Evolutionary conservation across 2,888 invertebrate genomes (phyloP).

Genomic region (Metopia argyrocephala): DNA sequence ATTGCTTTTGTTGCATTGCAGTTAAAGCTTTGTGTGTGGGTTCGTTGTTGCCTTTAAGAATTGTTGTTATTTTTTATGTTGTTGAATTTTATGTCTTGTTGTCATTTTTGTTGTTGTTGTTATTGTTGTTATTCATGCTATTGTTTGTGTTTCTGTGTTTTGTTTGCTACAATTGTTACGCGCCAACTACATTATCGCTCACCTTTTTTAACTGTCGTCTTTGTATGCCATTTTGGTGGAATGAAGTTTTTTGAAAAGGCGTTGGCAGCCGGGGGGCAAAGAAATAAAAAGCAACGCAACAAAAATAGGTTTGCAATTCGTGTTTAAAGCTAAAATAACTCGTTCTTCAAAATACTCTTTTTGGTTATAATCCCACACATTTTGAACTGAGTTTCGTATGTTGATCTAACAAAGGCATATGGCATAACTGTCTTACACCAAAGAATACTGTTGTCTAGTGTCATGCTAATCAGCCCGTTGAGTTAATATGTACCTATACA

Average conservation of each 20-base stretch:
- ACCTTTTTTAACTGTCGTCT: slow-evolving; percentile 27
- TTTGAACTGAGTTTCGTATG: no score
- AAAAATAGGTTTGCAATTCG: no score
- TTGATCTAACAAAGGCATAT: no score
- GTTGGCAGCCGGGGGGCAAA: no score
- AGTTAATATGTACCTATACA: no score
- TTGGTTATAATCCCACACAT: no score
- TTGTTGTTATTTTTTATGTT: slow-evolving; percentile 64
- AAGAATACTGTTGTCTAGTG: no score
- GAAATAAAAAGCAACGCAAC: no score
- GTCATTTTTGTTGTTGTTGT: slow-evolving; percentile 64
- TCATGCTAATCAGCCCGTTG: no score
- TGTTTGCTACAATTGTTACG: slow-evolving; percentile 67
- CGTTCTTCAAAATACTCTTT: no score
- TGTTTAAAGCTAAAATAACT: no score
- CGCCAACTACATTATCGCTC: slow-evolving; percentile 64
- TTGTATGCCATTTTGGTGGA: neutral
- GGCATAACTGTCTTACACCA: no score
- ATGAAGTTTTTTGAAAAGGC: slow-evolving; percentile 46
- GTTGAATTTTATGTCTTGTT: slow-evolving; percentile 35
- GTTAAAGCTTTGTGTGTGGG: slow-evolving; percentile 63
- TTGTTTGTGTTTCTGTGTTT: slow-evolving; percentile 71
- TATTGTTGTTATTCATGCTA: slow-evolving; percentile 63
- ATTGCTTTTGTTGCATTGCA: slow-evolving; percentile 49
- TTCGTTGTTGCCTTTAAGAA: slow-evolving; percentile 59